These are phyloP conservation scores for Trachelus tabidus DNA, from an alignment of 2,888 invertebrate species.

Conservation along the genomic window DNA sequence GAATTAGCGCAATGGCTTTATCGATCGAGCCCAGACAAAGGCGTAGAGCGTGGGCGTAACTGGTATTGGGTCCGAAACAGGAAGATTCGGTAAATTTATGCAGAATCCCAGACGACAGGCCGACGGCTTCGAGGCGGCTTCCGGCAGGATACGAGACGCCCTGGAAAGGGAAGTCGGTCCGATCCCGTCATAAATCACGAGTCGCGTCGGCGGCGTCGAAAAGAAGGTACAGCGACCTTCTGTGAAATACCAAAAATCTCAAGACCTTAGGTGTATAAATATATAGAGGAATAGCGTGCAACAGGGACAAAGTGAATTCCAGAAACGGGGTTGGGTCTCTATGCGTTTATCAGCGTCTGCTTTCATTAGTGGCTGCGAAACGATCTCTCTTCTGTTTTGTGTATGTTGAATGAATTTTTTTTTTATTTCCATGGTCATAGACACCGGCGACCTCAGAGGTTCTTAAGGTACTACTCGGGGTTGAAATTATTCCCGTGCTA, in stretches of 20 bases:
- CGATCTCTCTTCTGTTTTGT: slow-evolving; percentile 29
- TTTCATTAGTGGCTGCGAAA: slow-evolving; percentile 40
- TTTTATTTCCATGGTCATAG: background rate
- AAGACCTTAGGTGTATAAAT: background rate
- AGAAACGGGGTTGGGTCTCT: slow-evolving; percentile 16
- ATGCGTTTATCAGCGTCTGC: slow-evolving; percentile 39
- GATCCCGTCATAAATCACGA: slow-evolving; percentile 35
- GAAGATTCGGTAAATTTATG: background rate
- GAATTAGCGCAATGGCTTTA: background rate
- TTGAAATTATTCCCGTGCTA: slow-evolving; percentile 48
- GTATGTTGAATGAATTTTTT: background rate
- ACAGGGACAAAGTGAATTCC: background rate
- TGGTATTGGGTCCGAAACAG: background rate
- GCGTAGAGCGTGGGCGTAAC: background rate
- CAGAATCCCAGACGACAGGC: background rate
- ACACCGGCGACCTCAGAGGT: background rate
- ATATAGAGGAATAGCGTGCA: background rate
- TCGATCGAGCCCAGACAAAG: background rate
- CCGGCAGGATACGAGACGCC: slow-evolving; percentile 2
- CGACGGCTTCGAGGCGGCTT: slow-evolving; percentile 1
- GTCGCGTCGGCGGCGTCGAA: slow-evolving; percentile 26
- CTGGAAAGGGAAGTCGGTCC: slow-evolving; percentile 23
- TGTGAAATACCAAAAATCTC: slow-evolving; percentile 16
- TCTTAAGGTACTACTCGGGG: background rate
- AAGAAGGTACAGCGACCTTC: slow-evolving; percentile 20